These are phyloP conservation scores for Hexactinellida sp. DNA, from an alignment of 37 sponge, comb jelly and placozoan species.

Conservation along the genomic window DNA sequence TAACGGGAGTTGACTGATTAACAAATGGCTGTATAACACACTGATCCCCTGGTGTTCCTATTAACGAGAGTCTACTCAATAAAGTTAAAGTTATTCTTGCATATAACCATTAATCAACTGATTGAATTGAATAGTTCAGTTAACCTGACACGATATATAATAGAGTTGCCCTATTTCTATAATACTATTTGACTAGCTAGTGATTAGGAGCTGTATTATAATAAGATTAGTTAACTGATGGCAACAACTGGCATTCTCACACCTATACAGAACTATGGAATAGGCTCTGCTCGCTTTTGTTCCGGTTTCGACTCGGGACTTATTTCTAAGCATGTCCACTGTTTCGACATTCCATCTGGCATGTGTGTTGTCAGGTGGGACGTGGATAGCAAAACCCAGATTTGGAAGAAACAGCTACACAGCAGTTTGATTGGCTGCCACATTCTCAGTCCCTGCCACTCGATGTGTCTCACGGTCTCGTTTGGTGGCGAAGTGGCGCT, in stretches of 20 bases:
- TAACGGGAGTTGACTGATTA: too few species aligned
- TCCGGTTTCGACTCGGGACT: neutral
- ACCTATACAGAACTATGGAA: conserved; percentile 4
- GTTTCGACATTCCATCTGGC: neutral
- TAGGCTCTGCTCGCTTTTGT: neutral
- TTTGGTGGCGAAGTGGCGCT: neutral
- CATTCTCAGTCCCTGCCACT: neutral
- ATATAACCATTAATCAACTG: too few species aligned
- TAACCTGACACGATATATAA: too few species aligned
- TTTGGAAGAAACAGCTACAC: neutral
- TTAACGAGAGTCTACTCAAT: too few species aligned
- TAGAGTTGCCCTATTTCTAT: too few species aligned
- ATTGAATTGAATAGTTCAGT: too few species aligned
- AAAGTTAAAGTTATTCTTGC: too few species aligned
- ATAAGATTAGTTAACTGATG: too few species aligned
- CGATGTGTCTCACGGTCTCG: neutral
- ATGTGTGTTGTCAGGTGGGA: conserved; percentile 11
- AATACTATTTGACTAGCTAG: too few species aligned
- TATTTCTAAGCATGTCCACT: neutral
- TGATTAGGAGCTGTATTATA: too few species aligned
- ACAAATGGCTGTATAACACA: too few species aligned
- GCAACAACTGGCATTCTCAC: neutral
- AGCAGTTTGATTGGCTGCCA: neutral
- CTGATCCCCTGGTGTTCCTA: too few species aligned
- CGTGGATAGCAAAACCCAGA: neutral